Conservation (phyloP, 2,888 invertebrate species). For the Agrochola litura region DNA sequence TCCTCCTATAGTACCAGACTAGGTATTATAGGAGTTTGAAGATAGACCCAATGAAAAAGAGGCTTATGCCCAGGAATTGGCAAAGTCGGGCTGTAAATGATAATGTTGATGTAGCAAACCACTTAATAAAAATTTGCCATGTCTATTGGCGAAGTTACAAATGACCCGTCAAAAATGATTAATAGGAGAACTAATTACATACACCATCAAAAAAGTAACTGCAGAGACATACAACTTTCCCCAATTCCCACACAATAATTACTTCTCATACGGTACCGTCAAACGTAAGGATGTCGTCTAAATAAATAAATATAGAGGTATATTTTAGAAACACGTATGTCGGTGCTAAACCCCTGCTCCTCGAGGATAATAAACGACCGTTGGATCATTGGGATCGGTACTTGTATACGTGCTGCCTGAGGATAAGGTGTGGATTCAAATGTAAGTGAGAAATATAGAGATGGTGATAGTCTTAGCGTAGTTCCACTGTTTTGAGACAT, state of each 20-base stretch:
- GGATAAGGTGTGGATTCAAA: slow-evolving; percentile 34
- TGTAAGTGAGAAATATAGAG: slow-evolving; percentile 25
- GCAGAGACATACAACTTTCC: slow-evolving; percentile 3
- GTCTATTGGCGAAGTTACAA: neutral
- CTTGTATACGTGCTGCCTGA: slow-evolving; percentile 51
- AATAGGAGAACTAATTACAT: slow-evolving; percentile 48
- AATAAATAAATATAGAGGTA: slow-evolving; percentile 56
- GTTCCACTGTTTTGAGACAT: neutral
- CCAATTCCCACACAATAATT: slow-evolving; percentile 24
- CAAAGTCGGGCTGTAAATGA: neutral
- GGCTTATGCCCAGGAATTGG: neutral
- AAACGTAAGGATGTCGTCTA: slow-evolving; percentile 38
- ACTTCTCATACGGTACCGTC: slow-evolving; percentile 11
- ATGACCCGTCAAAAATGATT: slow-evolving; percentile 57
- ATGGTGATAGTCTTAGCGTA: slow-evolving; percentile 28
- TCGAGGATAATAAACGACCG: slow-evolving; percentile 68
- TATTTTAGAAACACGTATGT: slow-evolving; percentile 61
- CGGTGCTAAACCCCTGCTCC: slow-evolving; percentile 50
- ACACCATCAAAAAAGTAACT: slow-evolving; percentile 7
- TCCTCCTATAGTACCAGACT: neutral
- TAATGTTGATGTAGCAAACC: neutral
- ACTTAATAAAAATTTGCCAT: slow-evolving; percentile 33
- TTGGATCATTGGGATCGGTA: slow-evolving; percentile 68
- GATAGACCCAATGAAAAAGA: neutral
- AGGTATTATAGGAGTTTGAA: neutral